phyloP scores from a whole-genome alignment of 2,888 invertebrate genomes.

The Pinctada fucata region DNA sequence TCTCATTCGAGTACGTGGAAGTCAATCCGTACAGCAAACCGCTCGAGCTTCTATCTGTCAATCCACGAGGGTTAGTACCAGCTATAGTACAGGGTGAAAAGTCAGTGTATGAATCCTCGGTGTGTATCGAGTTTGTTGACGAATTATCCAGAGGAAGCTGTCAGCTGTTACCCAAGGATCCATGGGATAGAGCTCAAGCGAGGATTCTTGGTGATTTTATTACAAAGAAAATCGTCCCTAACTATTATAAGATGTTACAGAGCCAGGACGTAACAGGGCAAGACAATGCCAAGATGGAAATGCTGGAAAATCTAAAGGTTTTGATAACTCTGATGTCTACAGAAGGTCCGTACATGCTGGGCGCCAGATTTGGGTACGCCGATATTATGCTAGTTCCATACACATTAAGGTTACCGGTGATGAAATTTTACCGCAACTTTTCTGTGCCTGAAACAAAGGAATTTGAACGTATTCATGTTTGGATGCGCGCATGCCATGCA shows the following conservation, averaged over 20 bases:
- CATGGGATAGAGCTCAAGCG: conserved; percentile 53
- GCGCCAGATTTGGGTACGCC: conserved; percentile 52
- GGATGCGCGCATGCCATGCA: conserved; percentile 13
- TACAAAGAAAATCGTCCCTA: conserved; percentile 55
- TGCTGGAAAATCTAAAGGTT: conserved; percentile 43
- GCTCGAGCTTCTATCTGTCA: conserved; percentile 57
- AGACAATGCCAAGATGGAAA: conserved; percentile 41
- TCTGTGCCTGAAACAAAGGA: conserved; percentile 43
- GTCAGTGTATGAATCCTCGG: conserved; percentile 56
- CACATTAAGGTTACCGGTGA: conserved; percentile 43
- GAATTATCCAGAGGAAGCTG: conserved; percentile 50
- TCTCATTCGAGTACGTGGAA: conserved; percentile 59
- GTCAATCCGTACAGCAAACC: conserved; percentile 63
- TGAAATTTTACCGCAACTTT: conserved; percentile 54
- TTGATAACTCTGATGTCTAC: conserved; percentile 44
- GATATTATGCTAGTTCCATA: conserved; percentile 62
- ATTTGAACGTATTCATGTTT: conserved; percentile 8
- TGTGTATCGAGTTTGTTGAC: conserved; percentile 61
- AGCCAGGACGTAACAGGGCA: conserved; percentile 44
- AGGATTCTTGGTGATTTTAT: conserved; percentile 60
- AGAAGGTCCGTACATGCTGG: conserved; percentile 56
- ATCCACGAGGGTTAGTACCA: conserved; percentile 63
- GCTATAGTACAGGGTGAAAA: conserved; percentile 45
- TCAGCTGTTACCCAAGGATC: conserved; percentile 52
- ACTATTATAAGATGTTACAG: conserved; percentile 50